Evolutionary conservation across 2,888 invertebrate species (phyloP), one percentile per base, ranked within the genome.

Genomic region (Anoncus sp.): DNA sequence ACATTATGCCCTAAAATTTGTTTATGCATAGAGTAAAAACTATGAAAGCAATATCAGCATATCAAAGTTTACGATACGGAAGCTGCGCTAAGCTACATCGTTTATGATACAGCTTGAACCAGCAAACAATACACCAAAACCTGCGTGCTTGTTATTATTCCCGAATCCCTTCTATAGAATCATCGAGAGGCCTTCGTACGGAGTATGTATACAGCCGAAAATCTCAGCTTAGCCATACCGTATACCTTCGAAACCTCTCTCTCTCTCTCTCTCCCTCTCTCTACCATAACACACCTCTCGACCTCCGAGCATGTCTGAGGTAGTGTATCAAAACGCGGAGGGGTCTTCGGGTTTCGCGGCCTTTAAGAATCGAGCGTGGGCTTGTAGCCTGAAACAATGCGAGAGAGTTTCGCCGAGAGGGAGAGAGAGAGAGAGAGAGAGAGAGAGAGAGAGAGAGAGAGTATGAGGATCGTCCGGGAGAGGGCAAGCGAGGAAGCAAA

Each of bases 341-440:
- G 63, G 27, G 12, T 40, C 38, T 45, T 27, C 14, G 9, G n/a
- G 43, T 45, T 43, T 22, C 24, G 7, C 38, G 59, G 43, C 18
- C 70, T 53, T 69, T 57, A 49, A 75, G 70, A 70, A 71, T 62
- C 66, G 47, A 71, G 74, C 70, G 40, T 77, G 62, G 72, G 57
- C 43, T 59, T 35, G 53, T 59, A 38, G 71, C 10, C 22, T 73
- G 77, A 72, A 69, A 77, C 72, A 77, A 77, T 73, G 77, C 70
- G 22, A 40, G 66, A 60, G 71, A 18, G 31, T 3, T 1, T 12
- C 10, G 47, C 22, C 20, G 60, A 35, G 45, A n/a, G n/a, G n/a
- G n/a, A n/a, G n/a, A n/a, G n/a, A n/a, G n/a, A n/a, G n/a, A n/a
- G n/a, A n/a, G n/a, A n/a, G n/a, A n/a, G n/a, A n/a, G n/a, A n/a